Evolutionary conservation across 2,888 invertebrate genomes (phyloP).

Genomic region (Eristalis arbustorum): DNA sequence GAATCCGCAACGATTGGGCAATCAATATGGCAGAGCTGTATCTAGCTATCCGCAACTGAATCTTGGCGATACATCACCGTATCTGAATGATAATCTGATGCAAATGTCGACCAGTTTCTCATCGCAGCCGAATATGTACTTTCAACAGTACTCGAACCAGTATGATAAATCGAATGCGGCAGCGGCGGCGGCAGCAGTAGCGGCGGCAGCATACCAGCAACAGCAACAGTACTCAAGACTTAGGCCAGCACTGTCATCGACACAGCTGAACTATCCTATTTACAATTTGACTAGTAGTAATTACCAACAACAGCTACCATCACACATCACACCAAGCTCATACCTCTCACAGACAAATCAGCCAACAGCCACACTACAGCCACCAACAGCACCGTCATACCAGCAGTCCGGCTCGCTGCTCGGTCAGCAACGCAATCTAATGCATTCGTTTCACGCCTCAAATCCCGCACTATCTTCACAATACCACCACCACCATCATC

Average conservation of each 20-base stretch:
- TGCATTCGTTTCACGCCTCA: constrained; percentile 79
- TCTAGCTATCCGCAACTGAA: constrained; percentile 79
- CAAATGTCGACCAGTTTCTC: constrained; percentile 80
- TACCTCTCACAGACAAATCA: constrained; percentile 71
- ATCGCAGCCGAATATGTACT: constrained; percentile 80
- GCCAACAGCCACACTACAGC: constrained; percentile 75
- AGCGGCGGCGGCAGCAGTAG: constrained; percentile 71
- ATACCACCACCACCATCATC: constrained; percentile 73
- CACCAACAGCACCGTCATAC: constrained; percentile 76
- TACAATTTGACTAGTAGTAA: constrained; percentile 74
- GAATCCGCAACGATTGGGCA: constrained; percentile 77
- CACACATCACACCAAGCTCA: constrained; percentile 62
- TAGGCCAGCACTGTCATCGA: constrained; percentile 78
- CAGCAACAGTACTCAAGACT: constrained; percentile 73
- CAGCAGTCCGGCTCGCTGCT: constrained; percentile 66
- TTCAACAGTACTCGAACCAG: constrained; percentile 76
- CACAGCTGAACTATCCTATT: constrained; percentile 77
- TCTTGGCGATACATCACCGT: constrained; percentile 78
- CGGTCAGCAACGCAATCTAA: constrained; percentile 77
- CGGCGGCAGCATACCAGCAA: constrained; percentile 65
- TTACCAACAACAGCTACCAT: constrained; percentile 74
- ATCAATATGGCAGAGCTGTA: constrained; percentile 77
- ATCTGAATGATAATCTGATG: constrained; percentile 79
- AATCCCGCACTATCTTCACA: constrained; percentile 79
- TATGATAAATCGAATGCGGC: constrained; percentile 67